A percentile compares a stretch with the other conserved stretches of the same genome.
Evolutionary conservation across 2,797 vertebrate species (phyloP).

Genomic region (Poliocrania exsul): DNA sequence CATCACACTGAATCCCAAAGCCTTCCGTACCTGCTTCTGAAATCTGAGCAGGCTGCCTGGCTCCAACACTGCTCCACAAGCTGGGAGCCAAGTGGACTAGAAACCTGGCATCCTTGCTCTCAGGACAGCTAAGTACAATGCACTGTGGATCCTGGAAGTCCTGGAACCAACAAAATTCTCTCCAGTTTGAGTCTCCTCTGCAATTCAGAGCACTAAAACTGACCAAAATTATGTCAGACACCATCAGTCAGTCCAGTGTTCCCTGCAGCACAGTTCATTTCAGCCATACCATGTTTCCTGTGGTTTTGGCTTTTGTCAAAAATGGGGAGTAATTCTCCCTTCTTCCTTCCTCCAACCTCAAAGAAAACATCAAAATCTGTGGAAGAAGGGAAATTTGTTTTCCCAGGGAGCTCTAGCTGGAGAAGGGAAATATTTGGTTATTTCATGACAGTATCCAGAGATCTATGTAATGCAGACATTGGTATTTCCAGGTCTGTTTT

Average conservation of each 20-base stretch:
- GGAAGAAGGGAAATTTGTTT: conserved; percentile 1
- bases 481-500: conserved; percentile 65
- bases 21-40: background rate
- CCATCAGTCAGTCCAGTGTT: background rate
- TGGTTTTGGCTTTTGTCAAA: conserved; percentile 56
- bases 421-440: conserved; percentile 2
- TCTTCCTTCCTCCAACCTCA: conserved; percentile 42
- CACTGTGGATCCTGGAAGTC: background rate
- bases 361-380: conserved; percentile 48
- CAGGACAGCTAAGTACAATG: background rate
- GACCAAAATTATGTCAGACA: conserved; percentile 20
- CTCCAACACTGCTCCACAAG: background rate
- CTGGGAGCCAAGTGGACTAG: background rate
- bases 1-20: background rate
- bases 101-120: background rate
- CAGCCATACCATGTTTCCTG: background rate
- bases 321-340: background rate
- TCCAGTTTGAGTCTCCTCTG: background rate
- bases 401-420: conserved; percentile 41
- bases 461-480: conserved; percentile 53
- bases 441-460: conserved; percentile 71
- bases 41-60: background rate
- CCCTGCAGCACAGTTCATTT: background rate
- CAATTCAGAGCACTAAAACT: conserved; percentile 16
- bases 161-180: background rate